Conservation (phyloP, 2,888 invertebrate genomes). For the Sylvicola cinctus region DNA sequence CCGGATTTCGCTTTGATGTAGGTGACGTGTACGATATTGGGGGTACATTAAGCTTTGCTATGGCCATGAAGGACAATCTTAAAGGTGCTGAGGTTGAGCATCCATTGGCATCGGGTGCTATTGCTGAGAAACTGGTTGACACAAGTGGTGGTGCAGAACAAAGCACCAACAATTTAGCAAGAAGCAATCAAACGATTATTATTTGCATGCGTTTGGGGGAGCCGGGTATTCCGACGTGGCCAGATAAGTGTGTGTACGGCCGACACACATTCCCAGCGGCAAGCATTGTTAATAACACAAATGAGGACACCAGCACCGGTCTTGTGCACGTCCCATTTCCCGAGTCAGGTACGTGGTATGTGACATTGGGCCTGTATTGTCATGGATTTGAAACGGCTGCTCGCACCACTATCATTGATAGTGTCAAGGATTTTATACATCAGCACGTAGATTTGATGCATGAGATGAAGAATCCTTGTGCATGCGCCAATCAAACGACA, state of each 20-base stretch:
- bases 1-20: constrained; percentile 46
- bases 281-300: constrained; percentile 41
- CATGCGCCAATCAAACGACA: constrained; percentile 14
- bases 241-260: constrained; percentile 36
- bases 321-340: constrained; percentile 58
- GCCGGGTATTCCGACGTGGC: constrained; percentile 37
- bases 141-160: constrained; percentile 5
- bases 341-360: constrained; percentile 64
- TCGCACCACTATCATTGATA: constrained; percentile 19
- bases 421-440: constrained; percentile 22
- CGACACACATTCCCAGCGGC: constrained; percentile 31
- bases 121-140: constrained; percentile 19
- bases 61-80: constrained; percentile 40
- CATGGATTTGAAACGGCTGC: constrained; percentile 29
- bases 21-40: constrained; percentile 56
- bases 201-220: constrained; percentile 38
- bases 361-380: constrained; percentile 51
- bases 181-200: constrained; percentile 29
- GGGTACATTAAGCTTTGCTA: constrained; percentile 51
- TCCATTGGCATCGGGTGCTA: constrained; percentile 11
- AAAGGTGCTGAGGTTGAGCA: constrained; percentile 9
- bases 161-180: constrained; percentile 9
- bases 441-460: constrained; percentile 15
- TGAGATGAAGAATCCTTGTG: constrained; percentile 17
- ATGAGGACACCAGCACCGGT: constrained; percentile 36